These are phyloP conservation scores for Lipophrys pholis DNA, from an alignment of 2,113 vertebrate genomes.

Conservation along the genomic window DNA sequence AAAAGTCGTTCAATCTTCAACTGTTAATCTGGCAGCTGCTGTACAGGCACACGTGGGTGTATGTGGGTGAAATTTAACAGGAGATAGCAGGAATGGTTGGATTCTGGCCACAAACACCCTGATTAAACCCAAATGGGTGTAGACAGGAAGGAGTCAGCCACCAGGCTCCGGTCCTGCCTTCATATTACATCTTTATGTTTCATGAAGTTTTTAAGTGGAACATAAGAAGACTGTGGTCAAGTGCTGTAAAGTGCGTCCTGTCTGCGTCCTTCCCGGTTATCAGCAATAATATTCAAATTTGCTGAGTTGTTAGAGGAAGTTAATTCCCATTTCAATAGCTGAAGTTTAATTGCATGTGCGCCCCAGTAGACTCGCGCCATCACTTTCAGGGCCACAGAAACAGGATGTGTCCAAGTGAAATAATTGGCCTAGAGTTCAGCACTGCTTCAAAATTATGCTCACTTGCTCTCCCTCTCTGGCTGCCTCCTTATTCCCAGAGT, in stretches of 20 bases:
- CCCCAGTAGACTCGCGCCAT: constrained; percentile 42
- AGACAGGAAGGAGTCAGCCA: neutral
- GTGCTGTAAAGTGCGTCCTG: constrained; percentile 5
- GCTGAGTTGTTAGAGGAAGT: constrained; percentile 62
- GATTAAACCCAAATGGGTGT: neutral
- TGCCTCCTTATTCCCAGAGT: constrained; percentile 43
- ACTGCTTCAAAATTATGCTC: constrained; percentile 56
- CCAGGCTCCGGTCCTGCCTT: neutral
- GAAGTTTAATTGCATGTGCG: constrained; percentile 65
- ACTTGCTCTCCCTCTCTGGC: constrained; percentile 15
- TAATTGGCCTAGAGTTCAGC: constrained; percentile 76
- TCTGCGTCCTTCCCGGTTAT: constrained; percentile 50
- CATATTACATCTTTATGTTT: constrained; percentile 12
- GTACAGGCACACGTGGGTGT: neutral
- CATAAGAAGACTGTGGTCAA: constrained; percentile 22
- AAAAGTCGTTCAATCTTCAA: constrained; percentile 33
- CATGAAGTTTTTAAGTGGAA: constrained; percentile 27
- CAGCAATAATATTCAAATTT: constrained; percentile 77
- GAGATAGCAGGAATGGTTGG: neutral
- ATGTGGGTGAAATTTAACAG: neutral
- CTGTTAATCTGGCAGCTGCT: constrained; percentile 32
- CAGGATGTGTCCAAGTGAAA: constrained; percentile 66
- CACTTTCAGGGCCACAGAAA: constrained; percentile 41
- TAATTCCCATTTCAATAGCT: constrained; percentile 54
- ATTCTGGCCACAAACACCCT: neutral